Conservation (phyloP, 1,140 invertebrate species). For the Eriocheir sinensis region DNA sequence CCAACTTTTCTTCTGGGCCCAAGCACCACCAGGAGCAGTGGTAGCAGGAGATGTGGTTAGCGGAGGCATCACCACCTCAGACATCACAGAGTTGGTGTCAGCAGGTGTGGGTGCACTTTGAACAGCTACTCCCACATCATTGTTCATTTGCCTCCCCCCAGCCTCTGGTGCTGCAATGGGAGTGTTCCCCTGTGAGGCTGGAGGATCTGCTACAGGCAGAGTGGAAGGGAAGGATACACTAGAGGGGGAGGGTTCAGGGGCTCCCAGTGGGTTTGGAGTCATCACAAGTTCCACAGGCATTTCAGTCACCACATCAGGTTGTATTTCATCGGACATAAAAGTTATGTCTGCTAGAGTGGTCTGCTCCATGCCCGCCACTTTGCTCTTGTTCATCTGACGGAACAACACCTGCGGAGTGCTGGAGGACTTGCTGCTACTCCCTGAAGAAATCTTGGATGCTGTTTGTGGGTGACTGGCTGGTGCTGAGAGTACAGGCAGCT, state of each 20-base stretch:
- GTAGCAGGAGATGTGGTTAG: constrained; percentile 4
- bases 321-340: constrained; percentile 74
- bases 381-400: constrained; percentile 38
- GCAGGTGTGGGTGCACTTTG: neutral
- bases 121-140: constrained; percentile 39
- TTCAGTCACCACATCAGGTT: constrained; percentile 65
- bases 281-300: constrained; percentile 56
- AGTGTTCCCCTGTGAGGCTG: neutral
- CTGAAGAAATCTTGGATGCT: neutral
- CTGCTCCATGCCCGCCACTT: constrained; percentile 34
- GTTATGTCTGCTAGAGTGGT: constrained; percentile 58
- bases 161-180: constrained; percentile 25
- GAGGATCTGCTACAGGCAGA: neutral
- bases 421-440: neutral
- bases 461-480: neutral
- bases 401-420: neutral
- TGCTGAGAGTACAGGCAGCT: neutral
- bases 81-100: neutral
- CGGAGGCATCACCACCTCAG: constrained; percentile 39
- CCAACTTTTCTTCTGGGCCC: constrained; percentile 75
- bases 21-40: constrained; percentile 63
- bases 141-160: neutral
- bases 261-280: neutral
- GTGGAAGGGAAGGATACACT: constrained; percentile 50
- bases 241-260: neutral